Percentiles rank a stretch among this genome's conserved stretches.
Evolutionary conservation across 2,113 vertebrate species (phyloP).

Genomic region (Rhea pennata): DNA sequence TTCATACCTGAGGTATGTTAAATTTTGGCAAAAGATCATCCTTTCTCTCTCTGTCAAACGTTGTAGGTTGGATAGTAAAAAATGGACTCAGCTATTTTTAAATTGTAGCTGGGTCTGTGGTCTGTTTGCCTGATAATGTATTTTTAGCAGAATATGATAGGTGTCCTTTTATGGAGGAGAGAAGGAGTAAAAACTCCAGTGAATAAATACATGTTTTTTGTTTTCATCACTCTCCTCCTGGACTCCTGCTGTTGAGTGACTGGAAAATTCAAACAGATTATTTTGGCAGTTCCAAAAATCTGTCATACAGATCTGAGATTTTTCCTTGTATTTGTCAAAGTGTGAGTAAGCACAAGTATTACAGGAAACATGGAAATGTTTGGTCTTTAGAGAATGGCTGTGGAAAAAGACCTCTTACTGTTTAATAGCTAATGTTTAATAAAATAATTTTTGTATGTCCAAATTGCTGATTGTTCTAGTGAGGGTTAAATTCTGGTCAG

Average conservation of each 20-base stretch:
- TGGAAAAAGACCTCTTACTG: constrained; percentile 64
- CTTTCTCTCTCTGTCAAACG: neutral
- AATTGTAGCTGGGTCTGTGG: neutral
- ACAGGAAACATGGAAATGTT: constrained; percentile 69
- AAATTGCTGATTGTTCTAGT: constrained; percentile 62
- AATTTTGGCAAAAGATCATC: neutral
- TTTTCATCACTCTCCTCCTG: constrained; percentile 44
- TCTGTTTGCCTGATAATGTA: neutral
- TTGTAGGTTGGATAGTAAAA: neutral
- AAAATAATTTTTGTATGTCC: constrained; percentile 52
- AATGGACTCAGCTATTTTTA: neutral
- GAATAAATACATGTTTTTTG: constrained; percentile 34
- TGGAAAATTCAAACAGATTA: constrained; percentile 43
- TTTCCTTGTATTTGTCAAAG: constrained; percentile 56
- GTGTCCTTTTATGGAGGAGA: neutral
- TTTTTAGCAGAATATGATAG: neutral
- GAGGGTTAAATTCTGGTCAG: constrained; percentile 53
- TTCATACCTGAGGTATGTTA: neutral
- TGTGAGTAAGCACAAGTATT: constrained; percentile 65
- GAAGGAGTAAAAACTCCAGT: neutral
- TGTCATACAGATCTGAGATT: constrained; percentile 37
- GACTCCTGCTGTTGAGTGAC: constrained; percentile 31
- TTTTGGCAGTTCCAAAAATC: constrained; percentile 5
- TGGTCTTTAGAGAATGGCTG: constrained; percentile 49
- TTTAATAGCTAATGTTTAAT: constrained; percentile 62